Evolutionary conservation across 35 echinoderm and acorn worm genomes (phyloP), one percentile per base, ranked within the genome.

Genomic region (Heliocidaris erythrogramma): DNA sequence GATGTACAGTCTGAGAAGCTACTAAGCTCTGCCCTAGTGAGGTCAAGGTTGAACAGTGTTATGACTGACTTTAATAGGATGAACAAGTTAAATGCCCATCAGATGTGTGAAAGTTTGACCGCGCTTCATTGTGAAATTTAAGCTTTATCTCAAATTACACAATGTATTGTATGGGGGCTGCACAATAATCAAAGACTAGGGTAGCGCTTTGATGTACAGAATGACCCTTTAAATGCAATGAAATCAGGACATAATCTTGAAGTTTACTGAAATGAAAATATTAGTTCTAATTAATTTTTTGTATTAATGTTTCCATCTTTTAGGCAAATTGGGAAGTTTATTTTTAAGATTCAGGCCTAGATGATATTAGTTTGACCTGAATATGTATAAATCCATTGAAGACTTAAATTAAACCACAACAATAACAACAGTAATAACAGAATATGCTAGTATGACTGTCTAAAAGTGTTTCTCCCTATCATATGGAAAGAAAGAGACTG

Each of bases 41-140:
- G 65, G 65, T 78, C 65, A 78, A 78, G 65, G 65, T 78, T 78
- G 18, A 27, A 78, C 65, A 78, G 65, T 78, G 65, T 78, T 78
- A 56, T 8, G 52, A 56, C 7, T 0, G 18, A 27, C 52, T 56
- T 71, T 71, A 71, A 24, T 2, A 21, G 61, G 16, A 56, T 56
- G 7, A 56, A 11, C 6, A 56, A 56, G 52, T 56, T 56, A 56
- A 56, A 56, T 56, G 9, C 52, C 52, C 52, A 56, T 56, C 52
- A 56, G 52, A 56, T 71, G 24, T 16, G 24, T 27, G 65, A n/a
- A 78, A 78, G 65, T 78, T 24, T 24, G 65, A 78, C 65, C 65
- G 27, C 65, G n/a, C 65, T 27, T 78, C 65, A n/a, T 7, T 78
- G 18, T 78, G 65, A 78, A 78, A 78, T 8, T 78, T 78, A 27